Conservation (phyloP, 2,888 invertebrate species). For the Parnassius glacialis region DNA sequence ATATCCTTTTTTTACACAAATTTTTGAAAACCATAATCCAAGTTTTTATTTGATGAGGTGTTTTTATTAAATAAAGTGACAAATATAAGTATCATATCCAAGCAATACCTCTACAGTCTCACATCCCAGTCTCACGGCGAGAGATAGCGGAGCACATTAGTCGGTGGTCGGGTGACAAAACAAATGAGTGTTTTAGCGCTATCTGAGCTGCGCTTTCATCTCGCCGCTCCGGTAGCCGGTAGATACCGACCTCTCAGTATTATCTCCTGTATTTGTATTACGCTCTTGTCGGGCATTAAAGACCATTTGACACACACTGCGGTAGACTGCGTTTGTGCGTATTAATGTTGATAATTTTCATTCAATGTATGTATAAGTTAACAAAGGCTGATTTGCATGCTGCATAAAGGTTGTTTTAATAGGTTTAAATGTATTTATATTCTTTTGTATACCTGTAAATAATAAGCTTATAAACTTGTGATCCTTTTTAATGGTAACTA, state of each 20-base stretch:
- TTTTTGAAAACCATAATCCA: too few species aligned
- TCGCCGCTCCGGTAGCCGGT: slow-evolving; percentile 48
- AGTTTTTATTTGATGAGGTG: too few species aligned
- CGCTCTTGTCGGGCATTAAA: slow-evolving; percentile 26
- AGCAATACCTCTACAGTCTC: background rate
- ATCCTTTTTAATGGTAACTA: too few species aligned
- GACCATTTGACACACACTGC: slow-evolving; percentile 24
- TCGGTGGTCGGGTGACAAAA: slow-evolving; percentile 65
- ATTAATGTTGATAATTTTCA: slow-evolving; percentile 7
- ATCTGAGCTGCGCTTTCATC: slow-evolving; percentile 65
- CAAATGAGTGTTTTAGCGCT: slow-evolving; percentile 81
- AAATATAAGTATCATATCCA: slow-evolving; percentile 10
- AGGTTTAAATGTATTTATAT: too few species aligned
- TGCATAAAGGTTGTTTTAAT: slow-evolving; percentile 1
- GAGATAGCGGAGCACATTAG: slow-evolving; percentile 39
- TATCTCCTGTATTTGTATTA: slow-evolving; percentile 35
- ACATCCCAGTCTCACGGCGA: slow-evolving; percentile 10
- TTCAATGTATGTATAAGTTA: slow-evolving; percentile 14
- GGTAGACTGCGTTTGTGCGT: slow-evolving; percentile 17
- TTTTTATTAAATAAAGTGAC: too few species aligned
- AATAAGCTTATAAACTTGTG: too few species aligned
- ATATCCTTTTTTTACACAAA: too few species aligned
- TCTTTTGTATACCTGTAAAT: too few species aligned
- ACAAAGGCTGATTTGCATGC: slow-evolving; percentile 14
- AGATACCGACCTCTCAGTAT: slow-evolving; percentile 41